Evolutionary conservation across 2,113 vertebrate genomes (phyloP), one percentile per base, ranked within the genome.

Genomic region (Scortum barcoo): DNA sequence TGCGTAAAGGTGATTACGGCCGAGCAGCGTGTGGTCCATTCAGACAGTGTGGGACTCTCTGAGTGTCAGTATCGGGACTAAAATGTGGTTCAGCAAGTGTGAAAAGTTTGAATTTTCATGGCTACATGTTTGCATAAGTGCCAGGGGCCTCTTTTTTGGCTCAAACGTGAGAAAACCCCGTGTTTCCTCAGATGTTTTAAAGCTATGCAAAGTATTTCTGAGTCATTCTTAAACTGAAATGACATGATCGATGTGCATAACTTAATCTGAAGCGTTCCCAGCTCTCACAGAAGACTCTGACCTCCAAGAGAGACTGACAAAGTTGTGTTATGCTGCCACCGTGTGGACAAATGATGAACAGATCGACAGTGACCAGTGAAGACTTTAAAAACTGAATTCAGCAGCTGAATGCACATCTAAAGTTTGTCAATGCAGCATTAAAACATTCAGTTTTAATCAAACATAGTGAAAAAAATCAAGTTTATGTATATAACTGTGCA

Each of bases 1-100:
- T 54, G 77, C 53, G 20, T 72, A 72, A 72, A 75, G 66, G 68
- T 83, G 22, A 79, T 86, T 56, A 56, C 19, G 3, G 7, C 50
- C 38, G n/a, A 46, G 51, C 74, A 42, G 72, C 58, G 88, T 76
- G 89, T 84, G 86, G 77, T 86, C 88, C 53, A 44, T 36, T 80
- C 28, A n/a, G 36, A 16, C 57, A 53, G n/a, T 56, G 20, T 44
- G 36, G 12, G 50, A 53, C 20, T 26, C 36, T n/a, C 5, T 0
- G 10, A n/a, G 48, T 40, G 66, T 22, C 53, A 62, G 40, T 38
- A 1, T 24, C 20, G 20, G 19, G 48, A 33, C 19, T 7, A 46
- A 54, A 63, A 1, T 54, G 1, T 14, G 16, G 26, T 26, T 58
- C 5, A 26, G 50, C 50, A 44, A 26, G 30, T n/a, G 48, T 22